Base-by-base conservation (phyloP, 2,888 invertebrate species). In the Eupithecia abbreviata region DNA sequence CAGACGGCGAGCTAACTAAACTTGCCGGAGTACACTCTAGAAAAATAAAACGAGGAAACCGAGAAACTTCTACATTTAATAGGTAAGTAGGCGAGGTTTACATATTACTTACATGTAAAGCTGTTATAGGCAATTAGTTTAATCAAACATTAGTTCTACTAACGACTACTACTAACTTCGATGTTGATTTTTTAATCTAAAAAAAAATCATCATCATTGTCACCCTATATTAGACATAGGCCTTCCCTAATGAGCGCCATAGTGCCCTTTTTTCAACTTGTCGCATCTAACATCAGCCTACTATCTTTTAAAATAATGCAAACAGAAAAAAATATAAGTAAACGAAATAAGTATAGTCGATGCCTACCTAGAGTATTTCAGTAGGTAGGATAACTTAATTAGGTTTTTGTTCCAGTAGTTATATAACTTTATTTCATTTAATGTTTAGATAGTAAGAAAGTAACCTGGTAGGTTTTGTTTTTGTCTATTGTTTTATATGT, bases 1-100 rank as follows among this genome's bases (percentile, higher is more conserved):
- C 85, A 80, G 82, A 83, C 84, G 84, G 83, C 78, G 75, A 73
- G 76, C 78, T 78, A 78, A 78, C 78, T 78, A 74, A 78, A 78
- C 78, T 76, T 76, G 72, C 74, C 47, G n/a, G 74, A 75, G 78
- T 72, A 73, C 74, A 74, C 73, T 75, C 75, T 74, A 76, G 71
- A 74, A 72, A 78, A 78, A 76, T 74, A 78, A 78, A 78, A 78
- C 70, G 72, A 73, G 78, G 65, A 73, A 76, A 78, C 43, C 66
- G 70, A 65, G 47, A 66, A 78, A 74, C 74, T 78, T 76, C 49
- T 65, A 72, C 72, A 76, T 76, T 78, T 72, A 76, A 72, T 74
- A 76, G 76, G 76, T 74, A 76, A 76, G 77, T 73, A 74, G 70
- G 74, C 41, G 69, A 72, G 72, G 74, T 74, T 78, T 74, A 75